These are phyloP conservation scores for Drosophila falleni DNA, from an alignment of 2,888 invertebrate species.

Conservation along the genomic window DNA sequence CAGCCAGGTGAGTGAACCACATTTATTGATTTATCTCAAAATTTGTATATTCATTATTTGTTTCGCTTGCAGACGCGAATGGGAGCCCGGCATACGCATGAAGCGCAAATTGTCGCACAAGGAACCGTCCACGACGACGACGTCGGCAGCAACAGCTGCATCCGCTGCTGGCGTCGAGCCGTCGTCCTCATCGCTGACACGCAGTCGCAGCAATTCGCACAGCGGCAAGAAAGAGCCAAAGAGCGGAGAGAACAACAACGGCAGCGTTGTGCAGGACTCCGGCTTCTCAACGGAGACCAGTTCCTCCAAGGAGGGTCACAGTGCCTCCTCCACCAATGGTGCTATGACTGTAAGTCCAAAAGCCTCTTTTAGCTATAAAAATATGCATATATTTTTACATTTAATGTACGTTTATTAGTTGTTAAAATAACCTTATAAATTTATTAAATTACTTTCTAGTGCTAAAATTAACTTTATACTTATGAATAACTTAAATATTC, in stretches of 20 bases:
- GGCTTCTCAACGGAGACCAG: slow-evolving; percentile 96
- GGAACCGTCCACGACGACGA: slow-evolving; percentile 81
- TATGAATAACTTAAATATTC: too few relatives aligned
- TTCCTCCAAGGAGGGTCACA: slow-evolving; percentile 92
- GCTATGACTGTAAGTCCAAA: slow-evolving; percentile 85
- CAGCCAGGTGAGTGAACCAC: slow-evolving; percentile 73
- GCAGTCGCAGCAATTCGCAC: slow-evolving; percentile 89
- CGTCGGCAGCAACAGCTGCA: slow-evolving; percentile 57
- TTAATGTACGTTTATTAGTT: background rate
- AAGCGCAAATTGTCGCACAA: slow-evolving; percentile 87
- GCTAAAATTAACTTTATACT: too few relatives aligned
- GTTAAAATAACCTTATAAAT: background rate
- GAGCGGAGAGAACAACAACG: slow-evolving; percentile 87
- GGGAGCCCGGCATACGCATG: slow-evolving; percentile 92
- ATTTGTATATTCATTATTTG: background rate
- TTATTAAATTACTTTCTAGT: too few relatives aligned
- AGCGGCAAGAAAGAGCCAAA: slow-evolving; percentile 88
- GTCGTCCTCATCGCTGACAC: slow-evolving; percentile 85
- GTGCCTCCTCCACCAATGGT: slow-evolving; percentile 89
- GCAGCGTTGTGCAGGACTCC: slow-evolving; percentile 91
- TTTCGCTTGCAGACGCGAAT: slow-evolving; percentile 87
- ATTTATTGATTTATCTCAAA: background rate
- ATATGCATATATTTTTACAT: too few relatives aligned
- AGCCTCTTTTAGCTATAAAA: background rate
- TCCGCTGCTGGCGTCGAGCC: slow-evolving; percentile 63